Base-by-base conservation (phyloP, 64 coral and sea anemone species). In the Hydrozoanthus tunicans region DNA sequence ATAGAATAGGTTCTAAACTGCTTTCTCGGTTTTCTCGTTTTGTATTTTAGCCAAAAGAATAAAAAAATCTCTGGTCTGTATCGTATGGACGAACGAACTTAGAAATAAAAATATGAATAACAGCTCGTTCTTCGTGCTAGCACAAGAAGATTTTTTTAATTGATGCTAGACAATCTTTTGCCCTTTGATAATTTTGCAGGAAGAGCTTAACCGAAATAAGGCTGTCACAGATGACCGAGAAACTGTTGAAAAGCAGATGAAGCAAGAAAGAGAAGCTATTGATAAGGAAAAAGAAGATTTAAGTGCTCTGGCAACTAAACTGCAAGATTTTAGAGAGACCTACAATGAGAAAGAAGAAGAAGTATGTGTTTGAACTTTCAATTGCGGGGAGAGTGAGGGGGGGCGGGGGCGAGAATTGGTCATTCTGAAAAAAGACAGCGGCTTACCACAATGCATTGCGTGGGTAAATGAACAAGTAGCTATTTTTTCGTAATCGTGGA, bases 171-270 rank as follows among this genome's bases (percentile, higher is more conserved):
- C 17, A 65, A 14, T 65, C 63, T 65, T 3, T 14, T 14, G 17
- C 11, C 57, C 23, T 7, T 9, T 65, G 51, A 52, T 10, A 0
- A 73, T 59, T 51, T 17, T 69, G 26, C 51, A 96, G 95, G 95
- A 96, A 79, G 89, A 96, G 59, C 82, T 96, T 17, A 64, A 79
- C 20, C 89, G 95, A 56, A 91, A 57, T 14, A 96, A 96, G 56
- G 89, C 91, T 78, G 79, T 74, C 7, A 78, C 73, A 84, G 93
- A 90, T 15, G 79, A 76, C 60, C 32, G 81, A 79, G 32, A 94
- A 79, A 51, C 83, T 89, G 51, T 76, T 67, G 89, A 90, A 83
- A 65, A 89, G 65, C 86, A 82, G 32, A 23, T 70, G 25, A 77
- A 93, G 9, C 77, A 93, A 62, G 77, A 81, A 25, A 64, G 64